These are phyloP conservation scores for Trogon melanurus DNA, from an alignment of 2,113 vertebrate genomes.

Conservation along the genomic window DNA sequence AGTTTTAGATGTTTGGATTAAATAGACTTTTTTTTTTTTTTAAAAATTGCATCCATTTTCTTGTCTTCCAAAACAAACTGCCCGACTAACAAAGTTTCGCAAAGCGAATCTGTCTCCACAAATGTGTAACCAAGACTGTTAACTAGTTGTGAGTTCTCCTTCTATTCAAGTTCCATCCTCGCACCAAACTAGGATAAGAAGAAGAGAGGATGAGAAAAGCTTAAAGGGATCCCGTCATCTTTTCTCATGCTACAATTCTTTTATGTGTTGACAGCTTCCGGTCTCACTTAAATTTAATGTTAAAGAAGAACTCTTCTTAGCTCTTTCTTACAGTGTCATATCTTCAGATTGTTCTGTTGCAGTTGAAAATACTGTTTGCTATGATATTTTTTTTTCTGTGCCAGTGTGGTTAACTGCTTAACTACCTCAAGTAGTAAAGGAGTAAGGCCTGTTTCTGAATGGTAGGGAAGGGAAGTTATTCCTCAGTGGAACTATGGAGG, in stretches of 20 bases:
- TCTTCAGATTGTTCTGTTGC: not conserved
- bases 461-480: not conserved
- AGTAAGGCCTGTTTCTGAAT: not conserved
- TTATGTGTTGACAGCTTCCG: constrained; percentile 3
- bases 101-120: not conserved
- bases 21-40: not conserved
- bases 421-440: not conserved
- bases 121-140: not conserved
- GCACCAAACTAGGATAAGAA: not conserved
- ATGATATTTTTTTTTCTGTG: not conserved
- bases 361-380: not conserved
- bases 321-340: not conserved
- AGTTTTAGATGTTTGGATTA: not conserved
- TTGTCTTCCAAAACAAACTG: not conserved
- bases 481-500: not conserved
- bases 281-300: not conserved
- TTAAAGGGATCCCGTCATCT: not conserved
- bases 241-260: not conserved
- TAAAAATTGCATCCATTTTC: not conserved
- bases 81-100: not conserved
- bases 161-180: not conserved
- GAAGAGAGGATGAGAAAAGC: not conserved
- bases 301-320: not conserved
- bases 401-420: not conserved
- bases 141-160: not conserved